phyloP scores from a whole-genome alignment of 1,140 invertebrate genomes.

The Hylyphantes graminicola region DNA sequence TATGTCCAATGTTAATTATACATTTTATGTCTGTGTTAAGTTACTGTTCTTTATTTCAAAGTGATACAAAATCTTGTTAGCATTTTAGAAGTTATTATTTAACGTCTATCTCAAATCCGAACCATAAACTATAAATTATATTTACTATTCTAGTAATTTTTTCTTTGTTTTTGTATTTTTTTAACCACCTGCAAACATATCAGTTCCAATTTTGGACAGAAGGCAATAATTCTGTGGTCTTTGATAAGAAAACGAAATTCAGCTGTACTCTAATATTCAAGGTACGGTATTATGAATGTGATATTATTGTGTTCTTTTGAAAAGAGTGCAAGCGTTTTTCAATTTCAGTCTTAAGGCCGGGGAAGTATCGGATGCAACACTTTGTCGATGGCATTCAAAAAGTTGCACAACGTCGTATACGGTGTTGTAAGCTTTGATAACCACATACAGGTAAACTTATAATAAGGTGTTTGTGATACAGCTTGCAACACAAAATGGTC shows the following conservation, averaged over 20 bases:
- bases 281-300: slow-evolving; percentile 59
- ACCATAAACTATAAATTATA: slow-evolving; percentile 49
- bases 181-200: slow-evolving; percentile 58
- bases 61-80: slow-evolving; percentile 22
- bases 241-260: slow-evolving; percentile 59
- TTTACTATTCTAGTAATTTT: slow-evolving; percentile 36
- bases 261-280: slow-evolving; percentile 50
- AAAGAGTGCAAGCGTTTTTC: slow-evolving; percentile 49
- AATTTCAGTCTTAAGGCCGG: slow-evolving; percentile 16
- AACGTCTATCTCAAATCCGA: slow-evolving; percentile 37
- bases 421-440: too few relatives aligned
- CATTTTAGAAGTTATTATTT: neutral
- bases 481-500: too few relatives aligned
- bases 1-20: slow-evolving; percentile 43
- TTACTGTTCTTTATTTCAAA: slow-evolving; percentile 34
- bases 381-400: too few relatives aligned
- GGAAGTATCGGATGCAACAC: too few relatives aligned
- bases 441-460: too few relatives aligned
- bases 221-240: slow-evolving; percentile 58
- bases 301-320: slow-evolving; percentile 45
- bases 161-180: slow-evolving; percentile 32
- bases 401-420: too few relatives aligned
- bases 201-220: slow-evolving; percentile 59
- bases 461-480: too few relatives aligned
- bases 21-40: slow-evolving; percentile 8